These are phyloP conservation scores for Drosophila recens DNA, from an alignment of 2,888 invertebrate genomes.

Conservation along the genomic window DNA sequence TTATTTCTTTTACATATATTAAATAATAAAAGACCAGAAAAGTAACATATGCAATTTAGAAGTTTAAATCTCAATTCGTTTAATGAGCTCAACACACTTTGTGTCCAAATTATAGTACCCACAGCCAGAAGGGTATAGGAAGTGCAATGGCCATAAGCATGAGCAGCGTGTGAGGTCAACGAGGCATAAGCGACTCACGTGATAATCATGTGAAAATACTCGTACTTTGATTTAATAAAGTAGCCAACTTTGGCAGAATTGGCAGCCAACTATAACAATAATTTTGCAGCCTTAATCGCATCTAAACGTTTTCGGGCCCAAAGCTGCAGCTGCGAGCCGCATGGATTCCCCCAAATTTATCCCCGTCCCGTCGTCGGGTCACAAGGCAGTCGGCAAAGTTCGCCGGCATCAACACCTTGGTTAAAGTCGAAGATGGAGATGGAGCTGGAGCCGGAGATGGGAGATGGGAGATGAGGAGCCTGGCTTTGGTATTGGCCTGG, in stretches of 20 bases:
- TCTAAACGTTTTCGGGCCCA: conserved; percentile 63
- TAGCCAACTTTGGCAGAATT: conserved; percentile 66
- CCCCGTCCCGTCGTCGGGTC: conserved; percentile 40
- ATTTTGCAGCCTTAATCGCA: conserved; percentile 78
- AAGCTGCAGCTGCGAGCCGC: conserved; percentile 52
- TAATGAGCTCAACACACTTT: background rate
- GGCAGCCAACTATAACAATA: conserved; percentile 79
- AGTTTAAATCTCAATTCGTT: no score
- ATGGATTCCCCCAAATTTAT: conserved; percentile 23
- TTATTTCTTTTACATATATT: no score
- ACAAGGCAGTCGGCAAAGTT: conserved; percentile 65
- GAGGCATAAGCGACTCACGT: conserved; percentile 65
- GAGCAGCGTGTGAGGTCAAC: conserved; percentile 63
- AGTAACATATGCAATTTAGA: no score
- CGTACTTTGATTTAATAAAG: conserved; percentile 80
- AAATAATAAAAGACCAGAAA: no score
- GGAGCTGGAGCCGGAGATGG: conserved; percentile 19
- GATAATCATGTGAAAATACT: conserved; percentile 80
- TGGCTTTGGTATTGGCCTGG: conserved; percentile 16
- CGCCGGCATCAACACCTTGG: conserved; percentile 74
- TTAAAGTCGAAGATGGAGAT: conserved; percentile 17
- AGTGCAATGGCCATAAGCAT: conserved; percentile 44
- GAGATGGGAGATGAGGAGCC: conserved; percentile 18
- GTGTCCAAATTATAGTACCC: background rate
- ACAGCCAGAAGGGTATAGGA: background rate